phyloP scores from a whole-genome alignment of 2,888 invertebrate genomes.

The Agrypnus murinus region DNA sequence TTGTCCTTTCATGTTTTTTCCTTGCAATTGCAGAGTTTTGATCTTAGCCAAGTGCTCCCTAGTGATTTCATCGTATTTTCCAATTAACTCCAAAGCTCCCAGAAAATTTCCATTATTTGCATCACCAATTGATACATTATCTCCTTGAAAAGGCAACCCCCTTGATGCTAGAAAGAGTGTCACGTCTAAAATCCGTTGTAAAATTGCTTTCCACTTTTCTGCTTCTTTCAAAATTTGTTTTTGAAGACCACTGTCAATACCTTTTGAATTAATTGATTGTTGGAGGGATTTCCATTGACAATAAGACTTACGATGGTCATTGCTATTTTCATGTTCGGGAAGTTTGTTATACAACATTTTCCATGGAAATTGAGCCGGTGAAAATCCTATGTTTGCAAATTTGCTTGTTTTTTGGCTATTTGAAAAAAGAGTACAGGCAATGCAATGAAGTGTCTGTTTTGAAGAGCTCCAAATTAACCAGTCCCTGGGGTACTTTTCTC shows the following conservation, averaged over 20 bases:
- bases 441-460: conserved; percentile 8
- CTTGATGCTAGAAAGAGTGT: conserved; percentile 2
- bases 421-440: conserved; percentile 5
- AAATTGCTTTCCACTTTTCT: background rate
- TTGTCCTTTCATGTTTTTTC: conserved; percentile 8
- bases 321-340: no score
- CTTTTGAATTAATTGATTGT: background rate
- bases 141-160: conserved; percentile 18
- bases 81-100: conserved; percentile 7
- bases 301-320: no score
- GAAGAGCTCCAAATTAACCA: conserved; percentile 15
- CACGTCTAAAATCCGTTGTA: conserved; percentile 9
- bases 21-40: background rate
- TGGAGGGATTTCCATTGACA: background rate
- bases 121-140: conserved; percentile 7
- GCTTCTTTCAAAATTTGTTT: no score
- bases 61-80: background rate
- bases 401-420: background rate
- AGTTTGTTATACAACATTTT: background rate
- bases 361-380: no score
- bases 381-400: conserved; percentile 7
- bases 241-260: background rate
- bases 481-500: conserved; percentile 3
- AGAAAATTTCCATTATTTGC: conserved; percentile 18
- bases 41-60: conserved; percentile 1